These are phyloP conservation scores for Phoenicopterus ruber DNA, from an alignment of 2,113 vertebrate species.

Conservation along the genomic window DNA sequence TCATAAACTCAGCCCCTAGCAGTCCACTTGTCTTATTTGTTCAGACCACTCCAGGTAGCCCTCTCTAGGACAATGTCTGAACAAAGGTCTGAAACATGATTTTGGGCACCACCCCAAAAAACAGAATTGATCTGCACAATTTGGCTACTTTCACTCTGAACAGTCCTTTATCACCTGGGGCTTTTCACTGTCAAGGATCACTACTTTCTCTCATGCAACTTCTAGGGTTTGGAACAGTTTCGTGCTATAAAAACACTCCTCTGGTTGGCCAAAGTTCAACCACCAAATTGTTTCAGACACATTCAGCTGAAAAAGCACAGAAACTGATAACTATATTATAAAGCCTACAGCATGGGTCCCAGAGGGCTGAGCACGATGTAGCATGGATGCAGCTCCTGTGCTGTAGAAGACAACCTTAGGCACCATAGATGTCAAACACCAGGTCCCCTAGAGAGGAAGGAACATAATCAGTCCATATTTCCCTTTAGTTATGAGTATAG, in stretches of 20 bases:
- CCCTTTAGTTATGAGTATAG: not conserved
- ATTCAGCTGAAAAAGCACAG: not conserved
- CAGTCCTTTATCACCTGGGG: not conserved
- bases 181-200: not conserved
- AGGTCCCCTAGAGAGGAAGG: not conserved
- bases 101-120: not conserved
- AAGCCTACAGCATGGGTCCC: not conserved
- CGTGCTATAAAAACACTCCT: not conserved
- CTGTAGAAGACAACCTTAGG: not conserved
- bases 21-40: not conserved
- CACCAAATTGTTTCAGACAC: not conserved
- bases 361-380: fast-evolving
- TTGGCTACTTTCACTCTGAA: not conserved
- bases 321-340: not conserved
- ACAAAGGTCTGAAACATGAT: not conserved
- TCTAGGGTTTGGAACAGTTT: not conserved
- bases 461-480: not conserved
- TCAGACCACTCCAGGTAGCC: not conserved
- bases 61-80: not conserved
- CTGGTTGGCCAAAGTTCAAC: not conserved
- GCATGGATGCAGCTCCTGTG: not conserved
- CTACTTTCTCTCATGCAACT: not conserved
- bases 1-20: not conserved
- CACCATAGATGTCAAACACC: not conserved
- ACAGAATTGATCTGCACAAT: not conserved